Conservation (phyloP, 1,140 invertebrate species). For the Trichoplusia ni region DNA sequence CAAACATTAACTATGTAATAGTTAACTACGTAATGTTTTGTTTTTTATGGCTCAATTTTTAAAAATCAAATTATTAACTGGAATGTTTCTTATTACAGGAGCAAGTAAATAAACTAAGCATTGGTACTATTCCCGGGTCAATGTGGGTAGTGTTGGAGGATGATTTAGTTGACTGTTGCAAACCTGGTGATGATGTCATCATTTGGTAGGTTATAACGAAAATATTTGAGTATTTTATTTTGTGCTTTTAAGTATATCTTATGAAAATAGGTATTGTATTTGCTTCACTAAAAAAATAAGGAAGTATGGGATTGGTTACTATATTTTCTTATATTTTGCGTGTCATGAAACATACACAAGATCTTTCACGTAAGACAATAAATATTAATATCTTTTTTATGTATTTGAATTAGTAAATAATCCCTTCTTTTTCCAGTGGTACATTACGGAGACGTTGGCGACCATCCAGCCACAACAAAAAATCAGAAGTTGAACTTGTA, state of each 20-base stretch:
- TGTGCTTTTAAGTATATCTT: neutral
- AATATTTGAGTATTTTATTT: neutral
- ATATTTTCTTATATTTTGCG: too few relatives aligned
- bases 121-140: slow-evolving; percentile 89
- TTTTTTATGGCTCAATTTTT: too few relatives aligned
- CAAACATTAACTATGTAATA: too few relatives aligned
- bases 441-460: slow-evolving; percentile 89
- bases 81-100: slow-evolving; percentile 82
- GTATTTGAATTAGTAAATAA: too few relatives aligned
- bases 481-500: slow-evolving; percentile 87
- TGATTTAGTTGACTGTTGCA: slow-evolving; percentile 93
- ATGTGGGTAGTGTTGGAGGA: slow-evolving; percentile 92
- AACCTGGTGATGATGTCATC: slow-evolving; percentile 93
- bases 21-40: too few relatives aligned
- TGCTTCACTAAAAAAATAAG: too few relatives aligned
- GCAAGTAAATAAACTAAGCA: slow-evolving; percentile 86
- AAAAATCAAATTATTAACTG: too few relatives aligned
- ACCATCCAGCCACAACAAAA: slow-evolving; percentile 81
- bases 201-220: slow-evolving; percentile 84
- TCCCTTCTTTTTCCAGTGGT: slow-evolving; percentile 85
- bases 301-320: too few relatives aligned
- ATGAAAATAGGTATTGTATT: too few relatives aligned
- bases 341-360: too few relatives aligned
- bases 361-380: too few relatives aligned
- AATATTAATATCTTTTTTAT: too few relatives aligned